phyloP scores from a whole-genome alignment of 1,140 invertebrate genomes.

The Vanessa atalanta region DNA sequence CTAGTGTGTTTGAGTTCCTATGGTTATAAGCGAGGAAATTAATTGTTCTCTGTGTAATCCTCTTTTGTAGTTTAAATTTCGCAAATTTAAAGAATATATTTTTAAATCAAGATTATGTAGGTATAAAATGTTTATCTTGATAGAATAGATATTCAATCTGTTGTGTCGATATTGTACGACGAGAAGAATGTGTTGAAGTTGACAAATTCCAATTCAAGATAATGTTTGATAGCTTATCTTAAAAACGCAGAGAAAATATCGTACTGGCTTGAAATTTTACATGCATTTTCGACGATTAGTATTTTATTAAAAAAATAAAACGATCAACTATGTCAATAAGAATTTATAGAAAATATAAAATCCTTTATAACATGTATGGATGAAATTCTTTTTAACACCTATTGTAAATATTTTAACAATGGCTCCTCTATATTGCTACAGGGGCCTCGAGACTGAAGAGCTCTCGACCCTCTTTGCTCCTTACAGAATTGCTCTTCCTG shows the following conservation, averaged over 20 bases:
- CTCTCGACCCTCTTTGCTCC: constrained; percentile 24
- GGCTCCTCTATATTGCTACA: constrained; percentile 16
- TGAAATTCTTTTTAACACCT: constrained; percentile 12
- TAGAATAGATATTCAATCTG: too few species aligned
- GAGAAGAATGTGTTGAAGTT: too few species aligned
- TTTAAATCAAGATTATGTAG: too few species aligned
- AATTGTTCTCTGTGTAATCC: too few species aligned
- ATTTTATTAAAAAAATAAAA: neutral
- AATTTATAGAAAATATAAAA: neutral
- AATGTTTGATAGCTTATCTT: neutral
- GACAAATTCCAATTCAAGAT: neutral
- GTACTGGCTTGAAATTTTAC: neutral
- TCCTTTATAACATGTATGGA: neutral
- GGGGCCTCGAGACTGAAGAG: constrained; percentile 16
- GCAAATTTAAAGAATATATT: too few species aligned
- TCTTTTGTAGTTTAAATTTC: too few species aligned
- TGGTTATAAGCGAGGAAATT: neutral
- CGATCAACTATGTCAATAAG: neutral
- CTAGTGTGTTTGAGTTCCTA: neutral
- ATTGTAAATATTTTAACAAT: constrained; percentile 30
- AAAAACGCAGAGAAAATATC: neutral
- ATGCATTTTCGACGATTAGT: neutral
- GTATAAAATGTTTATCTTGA: too few species aligned
- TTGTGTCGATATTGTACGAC: too few species aligned
- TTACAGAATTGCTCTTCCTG: constrained; percentile 7